Evolutionary conservation across 1,140 invertebrate genomes (phyloP), one percentile per base, ranked within the genome.

Genomic region (Physella acuta): DNA sequence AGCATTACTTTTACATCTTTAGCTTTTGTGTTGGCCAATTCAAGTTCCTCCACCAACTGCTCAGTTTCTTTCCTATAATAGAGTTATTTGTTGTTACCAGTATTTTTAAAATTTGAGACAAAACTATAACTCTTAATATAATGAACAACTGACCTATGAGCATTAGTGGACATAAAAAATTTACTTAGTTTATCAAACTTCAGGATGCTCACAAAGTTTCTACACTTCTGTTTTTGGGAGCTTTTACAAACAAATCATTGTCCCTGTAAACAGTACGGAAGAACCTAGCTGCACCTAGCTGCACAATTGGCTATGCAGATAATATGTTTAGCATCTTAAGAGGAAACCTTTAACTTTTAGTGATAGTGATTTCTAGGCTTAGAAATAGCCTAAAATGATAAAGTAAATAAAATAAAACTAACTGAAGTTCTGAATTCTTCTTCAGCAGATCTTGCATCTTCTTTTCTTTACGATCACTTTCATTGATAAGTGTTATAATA

Each of bases 1-100:
- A 82, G 59, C 71, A 81, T 76, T 11, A 80, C 73, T 62, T 83
- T 78, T 2, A 80, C 69, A 53, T 82, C 80, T 56, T 83, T 81
- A 70, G 76, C 73, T 65, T 75, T 74, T 2, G 73, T 68, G 52
- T 77, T 75, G 34, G 74, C 75, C 68, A 78, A 76, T 60, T 79
- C 75, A 30, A 73, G 63, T 11, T 79, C 56, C 20, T 67, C 69
- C 39, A 72, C 74, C 68, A 80, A 76, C 30, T 72, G 68, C 0
- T 63, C 59, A 37, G 79, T 37, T 59, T 79, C 79, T 55, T 80
- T 78, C 59, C 80, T 81, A 65, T 30, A 75, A 72, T 51, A 36
- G 58, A 53, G 61, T 14, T 34, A 60, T 36, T 55, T 36, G 8
- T 34, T 24, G n/a, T n/a, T n/a, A n/a, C n/a, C n/a, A n/a, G n/a